Evolutionary conservation across 2,113 vertebrate species (phyloP).

Genomic region (Benitochromis conjunctus): DNA sequence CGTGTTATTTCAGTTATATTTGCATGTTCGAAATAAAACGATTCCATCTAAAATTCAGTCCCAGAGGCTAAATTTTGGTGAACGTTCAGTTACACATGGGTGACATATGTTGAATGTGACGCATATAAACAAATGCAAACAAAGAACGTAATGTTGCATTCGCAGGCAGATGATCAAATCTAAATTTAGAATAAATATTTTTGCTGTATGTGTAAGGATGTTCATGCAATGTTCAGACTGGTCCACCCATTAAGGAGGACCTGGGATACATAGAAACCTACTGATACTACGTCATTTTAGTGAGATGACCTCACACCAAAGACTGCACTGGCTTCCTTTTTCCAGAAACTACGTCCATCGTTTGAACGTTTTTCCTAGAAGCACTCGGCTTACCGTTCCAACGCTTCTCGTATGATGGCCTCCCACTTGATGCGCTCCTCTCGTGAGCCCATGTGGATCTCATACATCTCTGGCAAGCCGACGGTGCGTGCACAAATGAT

Average conservation of each 20-base stretch:
- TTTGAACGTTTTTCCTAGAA: neutral
- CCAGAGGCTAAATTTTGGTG: neutral
- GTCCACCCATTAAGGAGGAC: neutral
- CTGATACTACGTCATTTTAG: neutral
- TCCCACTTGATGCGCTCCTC: conserved; percentile 85
- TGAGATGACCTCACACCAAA: neutral
- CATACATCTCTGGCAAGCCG: conserved; percentile 87
- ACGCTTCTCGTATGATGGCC: conserved; percentile 79
- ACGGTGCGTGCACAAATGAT: conserved; percentile 83
- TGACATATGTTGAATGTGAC: neutral
- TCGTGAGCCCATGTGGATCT: conserved; percentile 83
- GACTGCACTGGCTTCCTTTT: neutral
- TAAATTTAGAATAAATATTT: neutral
- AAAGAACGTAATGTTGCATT: neutral
- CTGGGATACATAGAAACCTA: neutral
- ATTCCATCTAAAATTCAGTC: too few relatives aligned
- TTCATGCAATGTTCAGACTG: neutral
- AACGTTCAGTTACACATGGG: neutral
- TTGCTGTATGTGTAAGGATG: neutral
- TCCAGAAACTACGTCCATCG: neutral
- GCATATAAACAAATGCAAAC: neutral
- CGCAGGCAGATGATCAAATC: neutral
- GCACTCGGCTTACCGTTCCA: conserved; percentile 74
- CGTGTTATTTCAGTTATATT: too few relatives aligned
- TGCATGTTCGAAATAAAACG: too few relatives aligned